phyloP scores from a whole-genome alignment of 2,797 vertebrate genomes.

The Dicrostonyx torquatus region DNA sequence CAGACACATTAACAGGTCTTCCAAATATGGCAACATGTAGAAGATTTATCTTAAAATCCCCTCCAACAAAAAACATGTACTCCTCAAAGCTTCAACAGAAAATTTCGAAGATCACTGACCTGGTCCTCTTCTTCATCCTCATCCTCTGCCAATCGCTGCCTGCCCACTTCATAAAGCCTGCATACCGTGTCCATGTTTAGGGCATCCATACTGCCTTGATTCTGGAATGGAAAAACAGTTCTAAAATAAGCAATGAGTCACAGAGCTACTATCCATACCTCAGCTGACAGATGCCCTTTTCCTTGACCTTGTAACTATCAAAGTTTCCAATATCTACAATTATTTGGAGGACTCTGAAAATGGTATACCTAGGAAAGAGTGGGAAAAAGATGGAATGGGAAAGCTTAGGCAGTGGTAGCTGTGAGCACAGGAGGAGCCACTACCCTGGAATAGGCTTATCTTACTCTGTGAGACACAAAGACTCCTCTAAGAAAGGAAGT shows the following conservation, averaged over 20 bases:
- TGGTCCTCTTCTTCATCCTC: constrained; percentile 99
- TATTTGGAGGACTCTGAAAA: constrained; percentile 39
- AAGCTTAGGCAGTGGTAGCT: background rate
- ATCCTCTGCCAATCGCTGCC: constrained; percentile 97
- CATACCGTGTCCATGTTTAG: constrained; percentile 99
- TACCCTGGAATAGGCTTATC: background rate
- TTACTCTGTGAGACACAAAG: background rate
- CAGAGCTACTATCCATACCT: background rate
- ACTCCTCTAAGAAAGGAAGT: background rate
- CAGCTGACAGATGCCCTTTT: background rate
- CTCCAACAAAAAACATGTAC: background rate
- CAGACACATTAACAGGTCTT: background rate
- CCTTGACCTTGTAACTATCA: background rate
- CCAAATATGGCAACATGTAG: background rate
- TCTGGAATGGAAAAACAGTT: constrained; percentile 86
- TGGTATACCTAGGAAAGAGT: background rate
- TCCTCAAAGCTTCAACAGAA: constrained; percentile 9
- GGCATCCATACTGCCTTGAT: constrained; percentile 94
- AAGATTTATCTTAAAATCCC: background rate
- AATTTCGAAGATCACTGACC: constrained; percentile 86
- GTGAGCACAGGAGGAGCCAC: background rate
- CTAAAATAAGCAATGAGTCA: constrained; percentile 40
- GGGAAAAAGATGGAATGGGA: background rate
- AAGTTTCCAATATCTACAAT: background rate
- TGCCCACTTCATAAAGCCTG: constrained; percentile 97